Percentiles rank a stretch among this genome's conserved stretches.
phyloP scores from a whole-genome alignment of 2,797 vertebrate genomes.

The Channallabes apus region DNA sequence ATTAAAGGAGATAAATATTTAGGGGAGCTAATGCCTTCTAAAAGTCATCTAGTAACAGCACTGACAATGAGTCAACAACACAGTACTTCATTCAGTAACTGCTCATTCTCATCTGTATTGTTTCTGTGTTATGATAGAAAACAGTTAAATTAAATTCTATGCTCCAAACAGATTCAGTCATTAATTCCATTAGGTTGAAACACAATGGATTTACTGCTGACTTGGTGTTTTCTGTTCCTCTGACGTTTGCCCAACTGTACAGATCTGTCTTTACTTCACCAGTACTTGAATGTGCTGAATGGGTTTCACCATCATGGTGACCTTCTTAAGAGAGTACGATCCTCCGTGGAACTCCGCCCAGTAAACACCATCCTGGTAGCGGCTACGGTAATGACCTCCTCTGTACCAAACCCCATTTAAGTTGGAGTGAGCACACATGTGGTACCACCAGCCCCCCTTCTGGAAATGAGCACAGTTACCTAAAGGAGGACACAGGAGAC shows the following conservation, averaged over 20 bases:
- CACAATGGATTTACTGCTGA: background rate
- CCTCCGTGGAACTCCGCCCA: conserved; percentile 90
- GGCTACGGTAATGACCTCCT: conserved; percentile 87
- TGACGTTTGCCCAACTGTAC: background rate
- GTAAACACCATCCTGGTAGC: conserved; percentile 90
- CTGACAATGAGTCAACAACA: background rate
- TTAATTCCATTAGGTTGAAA: background rate
- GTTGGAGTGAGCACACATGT: conserved; percentile 91
- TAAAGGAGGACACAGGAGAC: conserved; percentile 53
- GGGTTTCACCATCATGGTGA: conserved; percentile 85
- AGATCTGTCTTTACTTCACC: background rate
- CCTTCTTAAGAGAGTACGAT: conserved; percentile 86
- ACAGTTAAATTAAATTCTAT: background rate
- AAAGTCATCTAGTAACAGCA: background rate
- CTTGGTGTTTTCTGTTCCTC: background rate
- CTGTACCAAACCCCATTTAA: conserved; percentile 90
- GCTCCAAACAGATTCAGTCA: background rate
- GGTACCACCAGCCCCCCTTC: conserved; percentile 94
- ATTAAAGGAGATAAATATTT: background rate
- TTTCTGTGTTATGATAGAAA: background rate
- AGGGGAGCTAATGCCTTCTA: background rate
- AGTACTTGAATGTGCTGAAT: conserved; percentile 44
- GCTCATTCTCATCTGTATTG: background rate
- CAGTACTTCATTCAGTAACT: background rate
- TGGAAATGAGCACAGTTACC: conserved; percentile 92